phyloP scores from a whole-genome alignment of 2,888 invertebrate species.

The Drosophila vallismaia region DNA sequence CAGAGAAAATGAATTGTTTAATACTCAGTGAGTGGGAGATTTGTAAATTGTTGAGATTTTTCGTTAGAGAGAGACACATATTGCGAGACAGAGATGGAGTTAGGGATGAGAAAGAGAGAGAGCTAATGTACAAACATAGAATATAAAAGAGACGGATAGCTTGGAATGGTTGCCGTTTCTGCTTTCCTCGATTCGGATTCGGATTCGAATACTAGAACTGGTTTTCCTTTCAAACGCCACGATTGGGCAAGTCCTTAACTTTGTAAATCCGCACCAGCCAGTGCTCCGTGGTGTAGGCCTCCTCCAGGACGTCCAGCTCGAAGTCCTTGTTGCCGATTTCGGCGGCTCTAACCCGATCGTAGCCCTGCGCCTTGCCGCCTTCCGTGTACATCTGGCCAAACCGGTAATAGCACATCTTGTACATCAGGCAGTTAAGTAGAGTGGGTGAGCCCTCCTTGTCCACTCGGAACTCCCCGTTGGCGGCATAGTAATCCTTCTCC shows the following conservation, averaged over 20 bases:
- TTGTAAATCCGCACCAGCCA: slow-evolving; percentile 99
- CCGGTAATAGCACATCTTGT: slow-evolving; percentile 99
- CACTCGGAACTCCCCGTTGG: slow-evolving; percentile 97
- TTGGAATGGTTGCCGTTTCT: slow-evolving; percentile 3
- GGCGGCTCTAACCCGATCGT: slow-evolving; percentile 97
- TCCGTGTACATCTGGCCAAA: slow-evolving; percentile 98
- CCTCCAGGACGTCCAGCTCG: slow-evolving; percentile 98
- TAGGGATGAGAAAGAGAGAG: neutral
- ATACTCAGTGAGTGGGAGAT: slow-evolving; percentile 45
- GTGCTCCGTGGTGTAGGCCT: slow-evolving; percentile 99
- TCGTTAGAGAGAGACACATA: neutral
- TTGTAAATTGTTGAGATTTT: slow-evolving; percentile 18
- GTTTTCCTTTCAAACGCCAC: slow-evolving; percentile 87
- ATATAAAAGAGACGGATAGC: slow-evolving; percentile 15
- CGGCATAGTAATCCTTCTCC: slow-evolving; percentile 98
- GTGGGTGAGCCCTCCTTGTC: slow-evolving; percentile 96
- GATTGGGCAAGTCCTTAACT: slow-evolving; percentile 96
- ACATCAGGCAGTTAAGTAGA: slow-evolving; percentile 98
- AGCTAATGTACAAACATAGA: slow-evolving; percentile 44
- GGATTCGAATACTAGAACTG: no score
- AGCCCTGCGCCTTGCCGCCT: slow-evolving; percentile 97
- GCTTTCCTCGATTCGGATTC: neutral
- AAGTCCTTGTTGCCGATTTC: slow-evolving; percentile 99
- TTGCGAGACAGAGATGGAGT: slow-evolving; percentile 19
- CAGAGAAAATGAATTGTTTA: slow-evolving; percentile 17